Evolutionary conservation across 2,888 invertebrate species (phyloP), one percentile per base, ranked within the genome.

Genomic region (Parapristionchus giblindavisi): DNA sequence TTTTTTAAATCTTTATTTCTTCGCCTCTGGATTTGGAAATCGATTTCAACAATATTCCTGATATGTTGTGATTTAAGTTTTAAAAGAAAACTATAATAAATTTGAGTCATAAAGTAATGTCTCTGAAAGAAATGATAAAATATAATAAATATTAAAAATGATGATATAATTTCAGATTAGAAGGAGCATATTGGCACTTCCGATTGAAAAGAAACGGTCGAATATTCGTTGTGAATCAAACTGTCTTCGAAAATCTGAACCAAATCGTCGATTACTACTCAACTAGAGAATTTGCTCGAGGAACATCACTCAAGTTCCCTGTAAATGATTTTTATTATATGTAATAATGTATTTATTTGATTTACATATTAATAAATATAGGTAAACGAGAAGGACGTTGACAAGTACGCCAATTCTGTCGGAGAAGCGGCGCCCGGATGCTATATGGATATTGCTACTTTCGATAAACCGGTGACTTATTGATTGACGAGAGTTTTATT

Each of bases 161-260:
- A n/a, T n/a, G n/a, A n/a, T n/a, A n/a, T 21, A 48, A 29, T 58
- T 77, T 40, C 68, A 94, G 95, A 87, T 93, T 94, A 2, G 95
- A 95, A 85, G 93, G 93, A 72, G 94, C 95, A 89, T 96, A 97
- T 80, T 98, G 98, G 89, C 98, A 99, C 89, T 99, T 97, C 89
- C 92, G 96, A 68, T 94, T 99, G 78, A 94, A 94, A 89, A 91
- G 94, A 68, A 88, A 88, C 56, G 88, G 88, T 2, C 80, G 88
- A 11, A 85, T 88, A 29, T 88, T 88, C 72, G 84, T 88, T 29
- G 86, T 88, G 14, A 85, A 86, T 72, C 85, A 87, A 95, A 97
- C 43, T 93, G 93, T 0, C 93, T 99, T 98, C 90, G 98, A 98
- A 90, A 96, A 94, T 86, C 90, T 99, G n/a, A 93, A 96, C 0